phyloP scores from a whole-genome alignment of 2,113 vertebrate genomes.

The Ageneiosus marmoratus region DNA sequence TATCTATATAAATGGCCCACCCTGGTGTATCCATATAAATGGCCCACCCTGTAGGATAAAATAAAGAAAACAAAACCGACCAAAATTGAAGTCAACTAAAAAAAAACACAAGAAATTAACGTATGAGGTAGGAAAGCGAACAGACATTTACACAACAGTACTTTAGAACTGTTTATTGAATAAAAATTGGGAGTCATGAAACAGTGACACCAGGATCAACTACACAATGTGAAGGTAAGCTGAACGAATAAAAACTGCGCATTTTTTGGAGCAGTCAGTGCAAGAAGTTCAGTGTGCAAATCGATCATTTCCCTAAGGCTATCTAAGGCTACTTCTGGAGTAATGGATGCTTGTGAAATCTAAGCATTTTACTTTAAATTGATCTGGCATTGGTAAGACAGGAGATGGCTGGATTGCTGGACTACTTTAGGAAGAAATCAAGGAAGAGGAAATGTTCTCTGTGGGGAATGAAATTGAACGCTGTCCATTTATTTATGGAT shows the following conservation, averaged over 20 bases:
- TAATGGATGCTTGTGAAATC: constrained; percentile 48
- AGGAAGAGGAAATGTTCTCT: no score
- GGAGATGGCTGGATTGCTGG: constrained; percentile 4
- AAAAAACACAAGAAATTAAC: neutral
- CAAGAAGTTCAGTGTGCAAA: constrained; percentile 34
- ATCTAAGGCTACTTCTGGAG: constrained; percentile 39
- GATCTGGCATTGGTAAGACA: constrained; percentile 10
- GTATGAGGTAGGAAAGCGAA: neutral
- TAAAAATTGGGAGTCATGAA: neutral
- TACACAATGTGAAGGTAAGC: neutral
- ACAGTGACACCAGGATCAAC: neutral
- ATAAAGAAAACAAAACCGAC: neutral
- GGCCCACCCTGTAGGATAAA: no score
- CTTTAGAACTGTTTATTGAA: neutral
- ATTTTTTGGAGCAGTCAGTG: constrained; percentile 9
- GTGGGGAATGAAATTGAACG: neutral
- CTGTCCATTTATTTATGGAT: constrained; percentile 24
- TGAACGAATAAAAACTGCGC: neutral
- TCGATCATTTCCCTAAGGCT: constrained; percentile 46
- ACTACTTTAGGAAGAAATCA: neutral
- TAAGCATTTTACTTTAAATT: constrained; percentile 28
- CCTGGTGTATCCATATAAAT: no score
- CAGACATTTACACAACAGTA: neutral
- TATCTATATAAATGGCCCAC: no score
- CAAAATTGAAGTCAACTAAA: neutral